Evolutionary conservation across 1,140 invertebrate genomes (phyloP).

Genomic region (Lasioglossum albipes): DNA sequence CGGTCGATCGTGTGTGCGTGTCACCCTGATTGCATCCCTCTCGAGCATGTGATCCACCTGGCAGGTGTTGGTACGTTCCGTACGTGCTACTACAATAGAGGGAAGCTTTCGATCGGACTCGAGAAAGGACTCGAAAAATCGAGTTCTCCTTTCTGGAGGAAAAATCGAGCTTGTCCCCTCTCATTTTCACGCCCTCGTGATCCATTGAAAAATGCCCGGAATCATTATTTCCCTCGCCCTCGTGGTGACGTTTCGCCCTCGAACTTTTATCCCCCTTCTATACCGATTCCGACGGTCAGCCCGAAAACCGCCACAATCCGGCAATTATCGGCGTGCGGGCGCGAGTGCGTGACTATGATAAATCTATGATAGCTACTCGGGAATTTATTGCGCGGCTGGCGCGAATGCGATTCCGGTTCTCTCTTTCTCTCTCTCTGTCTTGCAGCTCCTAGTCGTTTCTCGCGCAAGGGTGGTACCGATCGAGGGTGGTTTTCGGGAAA

Average conservation of each 20-base stretch:
- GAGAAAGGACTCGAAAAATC: not conserved
- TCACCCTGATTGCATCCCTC: not conserved
- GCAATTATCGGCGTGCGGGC: constrained; percentile 67
- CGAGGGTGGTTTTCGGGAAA: constrained; percentile 29
- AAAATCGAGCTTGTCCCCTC: not conserved
- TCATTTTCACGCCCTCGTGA: constrained; percentile 39
- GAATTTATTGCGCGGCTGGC: constrained; percentile 74
- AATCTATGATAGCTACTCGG: constrained; percentile 68
- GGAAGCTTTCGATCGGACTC: not conserved
- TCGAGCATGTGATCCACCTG: not conserved
- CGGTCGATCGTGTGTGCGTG: not conserved
- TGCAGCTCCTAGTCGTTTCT: constrained; percentile 1
- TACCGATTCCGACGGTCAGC: constrained; percentile 14
- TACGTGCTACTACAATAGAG: not conserved
- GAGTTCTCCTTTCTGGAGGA: not conserved
- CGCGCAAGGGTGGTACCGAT: constrained; percentile 54
- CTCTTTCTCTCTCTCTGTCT: no score
- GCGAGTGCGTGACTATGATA: constrained; percentile 76
- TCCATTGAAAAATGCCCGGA: constrained; percentile 59
- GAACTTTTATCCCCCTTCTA: not conserved
- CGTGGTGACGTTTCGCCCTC: constrained; percentile 33
- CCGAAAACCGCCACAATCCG: constrained; percentile 58
- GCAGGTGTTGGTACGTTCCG: not conserved
- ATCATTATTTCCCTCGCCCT: constrained; percentile 65
- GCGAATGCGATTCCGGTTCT: constrained; percentile 68